phyloP scores from a whole-genome alignment of 2,113 vertebrate species.

The Tursiops truncatus region DNA sequence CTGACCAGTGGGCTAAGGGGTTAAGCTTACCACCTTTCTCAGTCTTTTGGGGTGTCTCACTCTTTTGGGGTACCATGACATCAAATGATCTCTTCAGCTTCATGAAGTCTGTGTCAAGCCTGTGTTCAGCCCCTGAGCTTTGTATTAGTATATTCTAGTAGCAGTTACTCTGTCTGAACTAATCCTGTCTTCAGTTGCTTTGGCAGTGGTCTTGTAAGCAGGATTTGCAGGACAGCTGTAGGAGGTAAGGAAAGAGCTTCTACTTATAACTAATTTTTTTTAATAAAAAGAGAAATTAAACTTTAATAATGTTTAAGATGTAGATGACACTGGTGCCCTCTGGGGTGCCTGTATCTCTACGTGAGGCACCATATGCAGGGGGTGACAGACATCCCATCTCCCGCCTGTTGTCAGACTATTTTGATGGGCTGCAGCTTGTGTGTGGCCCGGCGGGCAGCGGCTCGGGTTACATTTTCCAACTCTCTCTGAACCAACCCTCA shows the following conservation, averaged over 20 bases:
- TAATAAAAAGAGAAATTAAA: neutral
- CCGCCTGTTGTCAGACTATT: neutral
- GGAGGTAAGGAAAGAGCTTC: neutral
- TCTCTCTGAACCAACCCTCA: neutral
- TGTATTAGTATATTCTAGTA: neutral
- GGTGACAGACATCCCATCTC: rapidly evolving
- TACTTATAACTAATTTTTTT: neutral
- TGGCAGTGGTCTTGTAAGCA: neutral
- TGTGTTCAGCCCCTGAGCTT: neutral
- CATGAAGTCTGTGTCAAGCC: too few species aligned
- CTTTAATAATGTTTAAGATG: neutral
- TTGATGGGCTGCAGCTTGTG: neutral
- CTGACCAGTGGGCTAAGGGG: too few species aligned
- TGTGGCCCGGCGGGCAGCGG: rapidly evolving
- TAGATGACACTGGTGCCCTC: neutral
- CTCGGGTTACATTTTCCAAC: neutral
- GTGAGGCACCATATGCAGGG: neutral
- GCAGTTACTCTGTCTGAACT: neutral
- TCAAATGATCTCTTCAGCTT: neutral
- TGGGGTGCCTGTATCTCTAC: neutral
- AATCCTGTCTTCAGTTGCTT: neutral
- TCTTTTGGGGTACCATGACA: neutral
- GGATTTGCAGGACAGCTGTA: too few species aligned
- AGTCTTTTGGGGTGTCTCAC: rapidly evolving
- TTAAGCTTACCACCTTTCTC: too few species aligned